Base-by-base conservation (phyloP, 2,797 vertebrate species). In the Toxotes lorentzi region DNA sequence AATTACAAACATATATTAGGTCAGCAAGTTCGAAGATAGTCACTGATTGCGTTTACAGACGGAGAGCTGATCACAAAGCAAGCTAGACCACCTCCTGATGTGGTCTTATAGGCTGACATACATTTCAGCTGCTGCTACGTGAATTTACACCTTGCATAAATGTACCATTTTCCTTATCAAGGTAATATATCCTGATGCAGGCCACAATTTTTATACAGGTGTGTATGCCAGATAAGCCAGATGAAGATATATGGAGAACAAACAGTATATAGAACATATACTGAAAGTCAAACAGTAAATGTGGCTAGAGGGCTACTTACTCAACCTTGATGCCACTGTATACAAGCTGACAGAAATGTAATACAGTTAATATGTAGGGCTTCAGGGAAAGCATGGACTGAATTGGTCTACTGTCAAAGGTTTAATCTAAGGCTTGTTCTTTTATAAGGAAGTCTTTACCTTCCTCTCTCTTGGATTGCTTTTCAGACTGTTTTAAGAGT, bases 401-500 rank as follows among this genome's bases (percentile, higher is more conserved):
- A 59, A 74, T 27, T 68, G 63, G 41, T 73, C 35, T 13, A 3
- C 69, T 69, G 81, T 86, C 69, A 86, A 47, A 82, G 40, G 53
- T 76, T 77, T 79, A 82, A 85, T 86, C 63, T 66, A 74, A 80
- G 83, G 43, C 24, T 71, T 86, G 57, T 67, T 74, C 32, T 73
- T 87, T 71, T 70, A 43, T 68, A 43, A 78, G 72, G 62, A 82
- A 67, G 59, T 58, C 47, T 73, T 85, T 70, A 85, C 71, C 72
- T 81, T 73, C 76, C 57, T 73, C 58, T 50, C 57, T 61, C 57
- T 62, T 74, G 38, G 61, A 82, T 81, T 79, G 71, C 59, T 78
- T 91, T 81, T 83, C 58, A 64, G 74, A 47, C 68, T 57, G 34
- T 65, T 90, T 88, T 76, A 88, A 79, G 72, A 75, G 80, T 84